Evolutionary conservation across 2,797 vertebrate genomes (phyloP).

Genomic region (Sebastes trivittatus): DNA sequence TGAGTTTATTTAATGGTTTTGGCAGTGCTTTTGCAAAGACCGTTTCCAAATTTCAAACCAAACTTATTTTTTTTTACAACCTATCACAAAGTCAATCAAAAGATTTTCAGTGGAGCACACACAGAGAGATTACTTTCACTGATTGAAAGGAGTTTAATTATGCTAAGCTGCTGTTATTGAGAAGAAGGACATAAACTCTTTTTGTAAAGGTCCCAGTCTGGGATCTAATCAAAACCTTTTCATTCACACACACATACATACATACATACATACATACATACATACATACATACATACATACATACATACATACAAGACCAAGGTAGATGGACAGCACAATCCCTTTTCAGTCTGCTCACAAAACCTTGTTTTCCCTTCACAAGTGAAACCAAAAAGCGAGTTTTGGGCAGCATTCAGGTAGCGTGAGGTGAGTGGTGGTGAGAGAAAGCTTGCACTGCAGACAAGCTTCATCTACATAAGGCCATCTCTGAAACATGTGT

Average conservation of each 20-base stretch:
- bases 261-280: not conserved
- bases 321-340: constrained; percentile 63
- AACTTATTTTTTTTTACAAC: not conserved
- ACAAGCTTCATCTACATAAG: constrained; percentile 78
- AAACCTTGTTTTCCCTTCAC: constrained; percentile 66
- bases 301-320: constrained; percentile 14
- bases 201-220: constrained; percentile 34
- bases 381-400: constrained; percentile 65
- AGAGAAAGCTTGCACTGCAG: constrained; percentile 66
- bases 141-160: constrained; percentile 46
- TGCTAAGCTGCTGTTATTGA: constrained; percentile 48
- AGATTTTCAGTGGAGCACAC: constrained; percentile 26
- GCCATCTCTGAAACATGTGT: constrained; percentile 75
- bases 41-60: constrained; percentile 13
- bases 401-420: constrained; percentile 75
- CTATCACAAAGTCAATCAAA: constrained; percentile 21
- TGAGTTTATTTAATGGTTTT: constrained; percentile 1
- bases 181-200: constrained; percentile 30
- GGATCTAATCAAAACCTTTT: constrained; percentile 47
- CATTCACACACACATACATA: constrained; percentile 5
- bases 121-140: constrained; percentile 39
- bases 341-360: constrained; percentile 72
- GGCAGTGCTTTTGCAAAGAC: constrained; percentile 53
- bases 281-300: not conserved
- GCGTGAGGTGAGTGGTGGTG: constrained; percentile 69